A percentile compares a stretch with the other conserved stretches of the same genome.
These are phyloP conservation scores for Lycopodina hypogea DNA, from an alignment of 37 sponge, comb jelly and placozoan genomes.

Conservation along the genomic window DNA sequence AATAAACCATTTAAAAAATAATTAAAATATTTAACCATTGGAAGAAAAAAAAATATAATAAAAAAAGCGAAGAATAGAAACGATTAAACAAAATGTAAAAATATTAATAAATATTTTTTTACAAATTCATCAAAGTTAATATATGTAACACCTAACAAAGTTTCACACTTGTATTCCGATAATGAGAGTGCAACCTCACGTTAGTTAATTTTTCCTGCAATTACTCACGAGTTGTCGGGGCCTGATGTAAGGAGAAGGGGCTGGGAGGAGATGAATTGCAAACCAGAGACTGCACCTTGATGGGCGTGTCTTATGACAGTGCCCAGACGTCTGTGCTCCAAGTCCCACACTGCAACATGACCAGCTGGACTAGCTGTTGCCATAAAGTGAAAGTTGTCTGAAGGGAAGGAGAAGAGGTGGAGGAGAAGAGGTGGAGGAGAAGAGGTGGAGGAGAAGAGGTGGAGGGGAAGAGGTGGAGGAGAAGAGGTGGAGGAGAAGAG, in stretches of 20 bases:
- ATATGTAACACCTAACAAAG: too few relatives aligned
- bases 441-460: background rate
- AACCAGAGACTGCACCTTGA: constrained; percentile 58
- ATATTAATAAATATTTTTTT: too few relatives aligned
- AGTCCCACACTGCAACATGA: constrained; percentile 95
- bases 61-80: too few relatives aligned
- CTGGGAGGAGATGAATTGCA: constrained; percentile 77
- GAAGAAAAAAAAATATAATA: too few relatives aligned
- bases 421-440: background rate
- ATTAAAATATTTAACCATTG: too few relatives aligned
- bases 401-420: background rate
- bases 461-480: background rate
- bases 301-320: constrained; percentile 67
- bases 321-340: constrained; percentile 64
- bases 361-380: constrained; percentile 78
- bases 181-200: too few relatives aligned
- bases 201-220: too few relatives aligned
- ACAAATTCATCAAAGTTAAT: too few relatives aligned
- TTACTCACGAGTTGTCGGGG: constrained; percentile 72
- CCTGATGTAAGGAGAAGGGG: constrained; percentile 84
- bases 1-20: too few relatives aligned
- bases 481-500: background rate
- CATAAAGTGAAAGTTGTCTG: constrained; percentile 80
- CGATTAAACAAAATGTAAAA: too few relatives aligned
- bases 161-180: too few relatives aligned